Evolutionary conservation across 2,888 invertebrate genomes (phyloP).

Genomic region (Venustoraphidia nigricollis): DNA sequence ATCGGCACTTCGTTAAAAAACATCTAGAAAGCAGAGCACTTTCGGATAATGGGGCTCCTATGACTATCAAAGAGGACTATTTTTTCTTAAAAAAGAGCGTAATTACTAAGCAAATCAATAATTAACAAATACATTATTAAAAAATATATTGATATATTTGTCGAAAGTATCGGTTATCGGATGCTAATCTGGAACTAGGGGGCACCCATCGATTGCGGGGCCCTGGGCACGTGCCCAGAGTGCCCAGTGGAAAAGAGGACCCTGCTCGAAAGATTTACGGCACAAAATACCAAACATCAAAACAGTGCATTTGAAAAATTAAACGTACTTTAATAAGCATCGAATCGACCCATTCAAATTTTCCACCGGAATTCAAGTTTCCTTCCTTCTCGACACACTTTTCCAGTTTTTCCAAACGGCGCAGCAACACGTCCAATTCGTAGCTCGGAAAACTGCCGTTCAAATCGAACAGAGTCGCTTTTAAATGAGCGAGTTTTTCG

Average conservation of each 20-base stretch:
- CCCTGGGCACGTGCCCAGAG: no score
- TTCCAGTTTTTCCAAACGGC: conserved; percentile 24
- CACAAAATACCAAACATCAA: background rate
- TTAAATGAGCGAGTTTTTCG: conserved; percentile 24
- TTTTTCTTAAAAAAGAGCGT: no score
- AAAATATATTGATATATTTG: no score
- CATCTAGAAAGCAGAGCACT: no score
- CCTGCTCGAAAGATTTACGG: conserved; percentile 3
- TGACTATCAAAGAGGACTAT: no score
- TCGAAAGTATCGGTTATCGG: no score
- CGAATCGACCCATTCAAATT: conserved; percentile 88
- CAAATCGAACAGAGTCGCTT: conserved; percentile 13
- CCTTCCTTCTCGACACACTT: conserved; percentile 33
- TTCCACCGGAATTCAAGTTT: conserved; percentile 67
- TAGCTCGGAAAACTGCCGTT: conserved; percentile 6
- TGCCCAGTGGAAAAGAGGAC: no score
- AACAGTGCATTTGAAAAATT: background rate
- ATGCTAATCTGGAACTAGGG: no score
- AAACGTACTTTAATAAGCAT: conserved; percentile 55
- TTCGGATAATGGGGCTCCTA: no score
- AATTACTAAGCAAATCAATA: no score
- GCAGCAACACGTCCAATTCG: conserved; percentile 21
- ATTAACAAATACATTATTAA: no score
- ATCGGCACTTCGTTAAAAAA: background rate
- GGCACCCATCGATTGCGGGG: no score